Conservation (phyloP, 1,140 invertebrate species). For the Ooceraea biroi region DNA sequence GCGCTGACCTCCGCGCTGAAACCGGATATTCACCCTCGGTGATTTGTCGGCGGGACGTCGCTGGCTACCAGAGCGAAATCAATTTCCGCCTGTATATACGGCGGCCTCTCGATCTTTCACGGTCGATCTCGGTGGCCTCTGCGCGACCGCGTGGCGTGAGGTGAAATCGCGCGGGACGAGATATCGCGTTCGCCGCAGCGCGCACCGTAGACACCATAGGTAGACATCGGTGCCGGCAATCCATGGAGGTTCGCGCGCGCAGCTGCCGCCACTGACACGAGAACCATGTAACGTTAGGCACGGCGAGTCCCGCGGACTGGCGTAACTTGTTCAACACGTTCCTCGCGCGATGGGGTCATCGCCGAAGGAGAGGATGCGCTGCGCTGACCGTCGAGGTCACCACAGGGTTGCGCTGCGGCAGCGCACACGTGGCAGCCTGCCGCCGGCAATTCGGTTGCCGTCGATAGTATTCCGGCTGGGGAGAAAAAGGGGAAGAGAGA, state of each 20-base stretch:
- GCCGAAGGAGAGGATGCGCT: slow-evolving; percentile 63
- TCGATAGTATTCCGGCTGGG: slow-evolving; percentile 69
- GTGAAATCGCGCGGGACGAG: slow-evolving; percentile 28
- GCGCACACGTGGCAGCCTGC: slow-evolving; percentile 70
- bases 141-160: not conserved
- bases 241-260: slow-evolving; percentile 33
- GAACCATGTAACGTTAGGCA: slow-evolving; percentile 31
- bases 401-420: slow-evolving; percentile 68
- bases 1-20: not conserved
- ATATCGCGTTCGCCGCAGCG: slow-evolving; percentile 17
- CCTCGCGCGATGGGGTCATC: slow-evolving; percentile 75
- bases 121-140: slow-evolving; percentile 62
- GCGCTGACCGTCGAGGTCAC: slow-evolving; percentile 73
- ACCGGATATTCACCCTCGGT: slow-evolving; percentile 61
- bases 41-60: slow-evolving; percentile 55
- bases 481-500: too few species aligned
- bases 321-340: slow-evolving; percentile 80
- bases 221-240: not conserved
- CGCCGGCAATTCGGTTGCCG: slow-evolving; percentile 76
- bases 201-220: slow-evolving; percentile 33
- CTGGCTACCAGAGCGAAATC: slow-evolving; percentile 69
- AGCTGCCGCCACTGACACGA: slow-evolving; percentile 30
- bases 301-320: slow-evolving; percentile 59
- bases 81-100: slow-evolving; percentile 65
- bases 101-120: slow-evolving; percentile 60